Conservation (phyloP, 2,797 vertebrate species). For the Pseudochirops corinnae region DNA sequence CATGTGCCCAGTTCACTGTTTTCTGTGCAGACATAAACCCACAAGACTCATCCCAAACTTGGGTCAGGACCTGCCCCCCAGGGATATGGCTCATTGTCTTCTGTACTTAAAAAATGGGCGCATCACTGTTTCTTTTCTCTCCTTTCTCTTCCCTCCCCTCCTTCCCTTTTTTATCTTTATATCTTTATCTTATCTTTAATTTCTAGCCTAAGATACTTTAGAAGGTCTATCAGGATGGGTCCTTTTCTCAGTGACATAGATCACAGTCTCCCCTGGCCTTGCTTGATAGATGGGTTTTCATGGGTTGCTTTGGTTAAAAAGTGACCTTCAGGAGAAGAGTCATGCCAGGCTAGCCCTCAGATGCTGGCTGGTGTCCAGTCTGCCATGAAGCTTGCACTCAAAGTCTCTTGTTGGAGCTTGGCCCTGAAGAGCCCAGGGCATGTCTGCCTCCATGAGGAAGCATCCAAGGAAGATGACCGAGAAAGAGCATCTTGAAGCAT, state of each 20-base stretch:
- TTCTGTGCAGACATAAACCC: neutral
- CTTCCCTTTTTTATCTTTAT: too few relatives aligned
- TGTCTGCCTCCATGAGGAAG: neutral
- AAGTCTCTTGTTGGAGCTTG: neutral
- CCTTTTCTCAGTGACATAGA: neutral
- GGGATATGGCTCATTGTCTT: slow-evolving; percentile 41
- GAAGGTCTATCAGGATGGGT: neutral
- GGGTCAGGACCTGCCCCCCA: slow-evolving; percentile 24
- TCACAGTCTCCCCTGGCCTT: neutral
- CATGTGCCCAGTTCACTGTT: neutral
- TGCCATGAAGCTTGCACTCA: neutral
- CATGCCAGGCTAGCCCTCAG: neutral
- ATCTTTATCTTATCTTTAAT: neutral
- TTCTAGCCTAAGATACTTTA: neutral
- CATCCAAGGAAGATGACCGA: neutral
- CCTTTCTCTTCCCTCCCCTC: too few relatives aligned
- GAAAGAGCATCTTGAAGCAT: neutral
- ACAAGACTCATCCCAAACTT: neutral
- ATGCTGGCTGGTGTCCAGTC: neutral
- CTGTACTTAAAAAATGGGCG: neutral
- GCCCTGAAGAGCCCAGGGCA: neutral
- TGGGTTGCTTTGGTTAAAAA: neutral
- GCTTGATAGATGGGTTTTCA: neutral
- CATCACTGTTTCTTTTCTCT: neutral
- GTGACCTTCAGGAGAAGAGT: neutral